Conservation (phyloP, 2,113 vertebrate genomes). For the Halichoeres trimaculatus region DNA sequence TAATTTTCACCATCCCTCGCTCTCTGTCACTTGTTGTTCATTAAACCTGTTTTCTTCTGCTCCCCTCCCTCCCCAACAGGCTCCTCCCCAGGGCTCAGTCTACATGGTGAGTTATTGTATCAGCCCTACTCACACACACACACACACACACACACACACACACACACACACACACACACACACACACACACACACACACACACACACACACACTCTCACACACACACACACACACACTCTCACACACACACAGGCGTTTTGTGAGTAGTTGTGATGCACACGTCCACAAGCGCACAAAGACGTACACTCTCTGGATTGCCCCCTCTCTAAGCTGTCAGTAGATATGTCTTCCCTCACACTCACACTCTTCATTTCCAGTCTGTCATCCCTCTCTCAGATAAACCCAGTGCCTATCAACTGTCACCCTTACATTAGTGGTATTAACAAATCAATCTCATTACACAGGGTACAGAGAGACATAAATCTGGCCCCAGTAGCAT, state of each 20-base stretch:
- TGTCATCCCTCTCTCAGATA: slow-evolving; percentile 58
- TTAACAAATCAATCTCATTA: slow-evolving; percentile 77
- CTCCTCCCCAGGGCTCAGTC: slow-evolving; percentile 73
- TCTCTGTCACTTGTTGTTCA: slow-evolving; percentile 65
- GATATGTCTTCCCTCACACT: slow-evolving; percentile 56
- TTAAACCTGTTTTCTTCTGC: slow-evolving; percentile 61
- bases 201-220: slow-evolving; percentile 8
- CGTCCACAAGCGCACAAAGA: slow-evolving; percentile 40
- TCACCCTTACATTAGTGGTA: slow-evolving; percentile 73
- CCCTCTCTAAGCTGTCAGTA: slow-evolving; percentile 61
- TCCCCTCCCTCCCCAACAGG: slow-evolving; percentile 68
- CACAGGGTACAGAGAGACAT: slow-evolving; percentile 54
- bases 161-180: background rate
- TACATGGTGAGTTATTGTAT: slow-evolving; percentile 84
- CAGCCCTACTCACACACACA: slow-evolving; percentile 16
- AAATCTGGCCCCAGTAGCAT: slow-evolving; percentile 60
- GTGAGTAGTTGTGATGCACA: slow-evolving; percentile 34
- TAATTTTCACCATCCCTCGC: slow-evolving; percentile 35
- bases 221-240: slow-evolving; percentile 1
- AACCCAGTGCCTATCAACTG: slow-evolving; percentile 56
- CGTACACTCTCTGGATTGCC: slow-evolving; percentile 24
- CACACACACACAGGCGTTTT: slow-evolving; percentile 9
- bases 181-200: background rate
- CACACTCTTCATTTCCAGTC: slow-evolving; percentile 39
- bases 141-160: background rate